Evolutionary conservation across 2,113 vertebrate species (phyloP).

Genomic region (Sphyrna mokarran): DNA sequence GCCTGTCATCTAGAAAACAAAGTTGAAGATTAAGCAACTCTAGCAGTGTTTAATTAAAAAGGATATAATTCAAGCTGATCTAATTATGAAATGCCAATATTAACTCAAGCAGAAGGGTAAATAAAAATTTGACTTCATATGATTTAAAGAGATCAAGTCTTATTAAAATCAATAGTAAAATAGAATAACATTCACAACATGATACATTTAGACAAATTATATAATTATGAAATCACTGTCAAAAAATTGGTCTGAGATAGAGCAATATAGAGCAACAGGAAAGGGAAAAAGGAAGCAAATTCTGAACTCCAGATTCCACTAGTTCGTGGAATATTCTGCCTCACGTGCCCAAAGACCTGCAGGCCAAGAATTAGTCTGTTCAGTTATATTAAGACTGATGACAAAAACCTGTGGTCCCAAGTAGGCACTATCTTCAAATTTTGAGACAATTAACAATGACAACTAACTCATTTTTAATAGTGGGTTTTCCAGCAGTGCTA

Average conservation of each 20-base stretch:
- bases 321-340: too few species aligned
- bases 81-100: neutral
- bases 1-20: conserved; percentile 79
- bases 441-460: too few species aligned
- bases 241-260: neutral
- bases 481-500: neutral
- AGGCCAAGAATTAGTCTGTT: too few species aligned
- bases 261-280: too few species aligned
- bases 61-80: neutral
- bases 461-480: neutral
- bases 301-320: too few species aligned
- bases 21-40: neutral
- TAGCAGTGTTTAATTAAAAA: neutral
- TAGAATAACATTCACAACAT: neutral
- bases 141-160: neutral
- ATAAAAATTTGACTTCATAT: neutral
- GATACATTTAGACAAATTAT: neutral
- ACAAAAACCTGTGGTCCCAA: too few species aligned
- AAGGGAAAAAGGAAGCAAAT: too few species aligned
- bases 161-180: neutral
- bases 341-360: too few species aligned
- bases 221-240: neutral
- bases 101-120: neutral
- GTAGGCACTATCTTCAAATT: too few species aligned
- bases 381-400: too few species aligned